Percentiles rank a stretch among this genome's conserved stretches.
phyloP scores from a whole-genome alignment of 2,797 vertebrate genomes.

The Neomorphus geoffroyi region DNA sequence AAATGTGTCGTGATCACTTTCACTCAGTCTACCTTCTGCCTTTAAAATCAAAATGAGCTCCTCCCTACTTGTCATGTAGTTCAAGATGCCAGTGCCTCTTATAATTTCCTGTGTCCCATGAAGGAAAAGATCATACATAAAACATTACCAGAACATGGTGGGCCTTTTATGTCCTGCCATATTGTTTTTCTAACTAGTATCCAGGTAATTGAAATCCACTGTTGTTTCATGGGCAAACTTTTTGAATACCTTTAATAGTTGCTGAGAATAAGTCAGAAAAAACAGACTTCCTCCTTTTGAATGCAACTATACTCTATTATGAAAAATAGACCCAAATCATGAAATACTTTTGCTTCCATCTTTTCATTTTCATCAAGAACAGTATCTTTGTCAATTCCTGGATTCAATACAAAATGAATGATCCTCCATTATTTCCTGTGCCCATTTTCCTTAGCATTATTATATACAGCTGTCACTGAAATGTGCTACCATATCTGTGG shows the following conservation, averaged over 20 bases:
- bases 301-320: not conserved
- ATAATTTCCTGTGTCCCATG: not conserved
- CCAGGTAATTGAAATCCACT: not conserved
- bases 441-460: not conserved
- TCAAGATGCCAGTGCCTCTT: not conserved
- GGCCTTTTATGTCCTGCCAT: not conserved
- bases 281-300: not conserved
- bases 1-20: conserved; percentile 27
- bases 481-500: not conserved
- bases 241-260: not conserved
- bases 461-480: not conserved
- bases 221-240: not conserved
- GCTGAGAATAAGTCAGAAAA: not conserved
- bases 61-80: not conserved
- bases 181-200: not conserved
- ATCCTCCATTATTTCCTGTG: not conserved
- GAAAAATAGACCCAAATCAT: not conserved
- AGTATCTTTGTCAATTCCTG: not conserved
- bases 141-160: not conserved
- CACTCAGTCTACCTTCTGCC: not conserved
- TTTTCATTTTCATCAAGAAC: not conserved
- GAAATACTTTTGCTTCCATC: not conserved
- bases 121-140: not conserved
- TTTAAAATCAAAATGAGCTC: not conserved
- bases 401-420: not conserved